Conservation (phyloP, 2,113 vertebrate species). For the Ascaphus truei region DNA sequence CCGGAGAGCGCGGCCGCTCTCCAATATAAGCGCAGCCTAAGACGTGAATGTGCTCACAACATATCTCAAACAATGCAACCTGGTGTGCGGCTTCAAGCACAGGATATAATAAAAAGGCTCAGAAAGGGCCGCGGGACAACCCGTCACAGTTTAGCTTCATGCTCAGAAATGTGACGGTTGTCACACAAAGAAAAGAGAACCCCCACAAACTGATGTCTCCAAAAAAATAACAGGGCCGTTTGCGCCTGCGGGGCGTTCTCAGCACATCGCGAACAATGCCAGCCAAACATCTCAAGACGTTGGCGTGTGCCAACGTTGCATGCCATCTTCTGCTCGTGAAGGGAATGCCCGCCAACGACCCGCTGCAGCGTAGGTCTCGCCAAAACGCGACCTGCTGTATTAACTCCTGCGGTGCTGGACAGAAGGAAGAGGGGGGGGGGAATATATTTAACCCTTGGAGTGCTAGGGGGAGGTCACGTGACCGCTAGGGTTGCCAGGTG, state of each 20-base stretch:
- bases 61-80: no score
- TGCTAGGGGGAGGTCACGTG: no score
- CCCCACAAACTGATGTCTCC: not conserved
- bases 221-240: slow-evolving; percentile 15
- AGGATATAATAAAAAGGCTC: not conserved
- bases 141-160: not conserved
- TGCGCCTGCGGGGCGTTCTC: slow-evolving; percentile 10
- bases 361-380: no score
- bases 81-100: no score
- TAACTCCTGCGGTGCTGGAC: no score
- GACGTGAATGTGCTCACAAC: no score
- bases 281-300: slow-evolving; percentile 22
- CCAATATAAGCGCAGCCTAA: no score
- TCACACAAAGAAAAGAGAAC: not conserved
- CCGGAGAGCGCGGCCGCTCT: no score
- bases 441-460: no score
- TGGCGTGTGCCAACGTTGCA: slow-evolving; percentile 4
- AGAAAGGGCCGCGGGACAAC: not conserved
- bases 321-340: not conserved
- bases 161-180: not conserved
- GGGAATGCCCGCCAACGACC: not conserved
- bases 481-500: no score
- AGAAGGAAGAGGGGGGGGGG: no score
- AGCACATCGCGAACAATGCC: slow-evolving; percentile 11
- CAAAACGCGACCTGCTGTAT: no score